Conservation (phyloP, 2,888 invertebrate genomes). For the Epicampocera succincta region DNA sequence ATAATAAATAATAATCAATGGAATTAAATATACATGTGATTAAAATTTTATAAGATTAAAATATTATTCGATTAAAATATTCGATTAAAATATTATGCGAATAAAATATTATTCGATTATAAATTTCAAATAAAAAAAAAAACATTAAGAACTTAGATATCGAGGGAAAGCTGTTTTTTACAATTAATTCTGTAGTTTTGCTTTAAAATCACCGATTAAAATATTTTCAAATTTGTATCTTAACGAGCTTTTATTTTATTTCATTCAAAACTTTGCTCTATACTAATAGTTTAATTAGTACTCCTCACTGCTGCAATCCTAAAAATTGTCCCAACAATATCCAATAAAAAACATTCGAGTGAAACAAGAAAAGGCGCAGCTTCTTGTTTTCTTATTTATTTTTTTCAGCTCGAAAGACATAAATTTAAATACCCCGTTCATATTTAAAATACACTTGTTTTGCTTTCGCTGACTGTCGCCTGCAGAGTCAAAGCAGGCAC, state of each 20-base stretch:
- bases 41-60: no score
- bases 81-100: no score
- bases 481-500: background rate
- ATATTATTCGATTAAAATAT: no score
- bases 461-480: conserved; percentile 48
- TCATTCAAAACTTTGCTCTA: background rate
- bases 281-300: background rate
- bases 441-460: conserved; percentile 54
- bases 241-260: background rate
- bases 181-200: background rate
- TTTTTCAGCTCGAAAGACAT: conserved; percentile 13
- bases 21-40: no score
- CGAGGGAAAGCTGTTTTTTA: no score
- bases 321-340: conserved; percentile 41
- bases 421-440: conserved; percentile 24
- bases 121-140: no score
- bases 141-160: no score
- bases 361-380: conserved; percentile 11
- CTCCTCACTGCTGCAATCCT: background rate
- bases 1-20: no score
- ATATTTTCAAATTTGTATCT: no score
- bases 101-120: no score
- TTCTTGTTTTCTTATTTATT: conserved; percentile 54
- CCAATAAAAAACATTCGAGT: no score
- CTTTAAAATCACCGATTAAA: no score